A percentile compares a stretch with the other conserved stretches of the same genome.
Evolutionary conservation across 2,113 vertebrate genomes (phyloP).

Genomic region (Lepus timidus): DNA sequence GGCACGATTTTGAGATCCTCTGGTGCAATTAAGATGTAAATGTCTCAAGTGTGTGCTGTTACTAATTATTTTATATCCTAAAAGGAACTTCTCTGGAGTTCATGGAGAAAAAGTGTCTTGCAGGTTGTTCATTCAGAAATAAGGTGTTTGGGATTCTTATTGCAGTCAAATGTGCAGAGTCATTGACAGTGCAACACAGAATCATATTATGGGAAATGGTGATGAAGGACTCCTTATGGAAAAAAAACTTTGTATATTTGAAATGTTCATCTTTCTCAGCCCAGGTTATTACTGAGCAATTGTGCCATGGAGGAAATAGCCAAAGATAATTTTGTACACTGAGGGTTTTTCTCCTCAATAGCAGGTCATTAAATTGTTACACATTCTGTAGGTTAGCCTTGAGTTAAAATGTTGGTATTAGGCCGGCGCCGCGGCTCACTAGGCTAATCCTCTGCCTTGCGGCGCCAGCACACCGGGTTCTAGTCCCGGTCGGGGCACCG

Average conservation of each 20-base stretch:
- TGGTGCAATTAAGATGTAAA: neutral
- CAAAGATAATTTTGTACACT: neutral
- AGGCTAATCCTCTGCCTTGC: too few species aligned
- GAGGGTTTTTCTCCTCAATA: too few species aligned
- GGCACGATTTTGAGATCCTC: slow-evolving; percentile 47
- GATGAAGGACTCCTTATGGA: neutral
- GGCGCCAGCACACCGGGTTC: too few species aligned
- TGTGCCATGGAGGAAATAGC: neutral
- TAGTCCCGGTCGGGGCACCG: too few species aligned
- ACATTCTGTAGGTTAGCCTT: neutral
- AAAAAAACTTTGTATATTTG: slow-evolving; percentile 40
- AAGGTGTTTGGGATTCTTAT: neutral
- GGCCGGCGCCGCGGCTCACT: too few species aligned
- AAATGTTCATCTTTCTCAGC: neutral
- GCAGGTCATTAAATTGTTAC: neutral
- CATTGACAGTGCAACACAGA: neutral
- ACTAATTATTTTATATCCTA: neutral
- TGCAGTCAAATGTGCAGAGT: neutral
- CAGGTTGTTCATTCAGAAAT: slow-evolving; percentile 43
- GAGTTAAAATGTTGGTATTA: slow-evolving; percentile 5
- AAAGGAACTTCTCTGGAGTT: slow-evolving; percentile 36
- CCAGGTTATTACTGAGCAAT: slow-evolving; percentile 9
- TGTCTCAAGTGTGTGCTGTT: slow-evolving; percentile 23
- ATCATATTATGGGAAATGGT: neutral
- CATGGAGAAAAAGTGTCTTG: neutral